Conservation (phyloP, 2,113 vertebrate genomes). For the Spheniscus mendiculus region DNA sequence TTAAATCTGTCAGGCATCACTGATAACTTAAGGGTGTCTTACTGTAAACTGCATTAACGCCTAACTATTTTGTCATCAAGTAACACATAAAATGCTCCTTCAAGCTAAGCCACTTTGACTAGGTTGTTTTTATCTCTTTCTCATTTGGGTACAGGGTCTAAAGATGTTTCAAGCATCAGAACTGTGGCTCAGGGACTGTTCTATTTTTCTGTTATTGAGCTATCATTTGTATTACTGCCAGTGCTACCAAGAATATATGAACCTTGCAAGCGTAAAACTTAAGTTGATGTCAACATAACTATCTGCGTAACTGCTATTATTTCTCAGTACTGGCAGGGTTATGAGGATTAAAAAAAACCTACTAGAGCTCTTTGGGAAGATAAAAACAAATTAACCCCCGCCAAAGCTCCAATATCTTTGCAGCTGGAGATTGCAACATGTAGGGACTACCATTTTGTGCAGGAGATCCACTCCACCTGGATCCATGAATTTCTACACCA, state of each 20-base stretch:
- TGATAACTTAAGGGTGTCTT: conserved; percentile 53
- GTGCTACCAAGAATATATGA: background rate
- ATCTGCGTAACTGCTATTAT: conserved; percentile 1
- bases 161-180: conserved; percentile 18
- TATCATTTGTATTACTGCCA: conserved; percentile 35
- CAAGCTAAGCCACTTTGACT: conserved; percentile 49
- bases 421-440: background rate
- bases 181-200: background rate
- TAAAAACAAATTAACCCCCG: conserved; percentile 16
- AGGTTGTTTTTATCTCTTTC: conserved; percentile 56
- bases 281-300: conserved; percentile 45
- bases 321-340: conserved; percentile 20
- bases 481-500: background rate
- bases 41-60: conserved; percentile 46
- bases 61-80: conserved; percentile 65
- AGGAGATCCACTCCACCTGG: background rate
- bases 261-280: conserved; percentile 43
- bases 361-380: background rate
- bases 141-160: conserved; percentile 36
- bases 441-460: background rate
- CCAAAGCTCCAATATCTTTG: background rate
- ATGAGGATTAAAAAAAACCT: conserved; percentile 1
- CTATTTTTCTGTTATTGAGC: conserved; percentile 45
- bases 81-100: conserved; percentile 51
- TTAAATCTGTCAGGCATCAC: conserved; percentile 56